These are phyloP conservation scores for Hyaena hyaena DNA, from an alignment of 2,113 vertebrate genomes.

Conservation along the genomic window DNA sequence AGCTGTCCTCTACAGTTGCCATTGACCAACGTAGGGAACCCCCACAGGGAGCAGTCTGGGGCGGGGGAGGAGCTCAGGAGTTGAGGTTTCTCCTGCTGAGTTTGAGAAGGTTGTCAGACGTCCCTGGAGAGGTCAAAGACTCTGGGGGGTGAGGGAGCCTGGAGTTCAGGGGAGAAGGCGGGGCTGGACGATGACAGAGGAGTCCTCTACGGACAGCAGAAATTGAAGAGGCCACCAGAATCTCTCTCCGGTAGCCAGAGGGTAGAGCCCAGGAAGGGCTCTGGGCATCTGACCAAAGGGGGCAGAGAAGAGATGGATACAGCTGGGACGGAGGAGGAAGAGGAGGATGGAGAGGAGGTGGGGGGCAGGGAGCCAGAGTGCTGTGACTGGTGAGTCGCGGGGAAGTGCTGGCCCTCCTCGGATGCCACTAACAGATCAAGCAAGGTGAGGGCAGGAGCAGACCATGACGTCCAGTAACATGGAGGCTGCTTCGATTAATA, in stretches of 20 bases:
- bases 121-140: background rate
- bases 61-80: background rate
- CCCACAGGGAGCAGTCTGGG: rapidly evolving
- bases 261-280: no score
- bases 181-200: background rate
- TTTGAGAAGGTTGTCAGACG: background rate
- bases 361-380: background rate
- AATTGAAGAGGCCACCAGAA: background rate
- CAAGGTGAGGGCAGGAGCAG: background rate
- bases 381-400: background rate
- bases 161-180: no score
- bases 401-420: background rate
- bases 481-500: background rate
- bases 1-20: background rate
- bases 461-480: rapidly evolving
- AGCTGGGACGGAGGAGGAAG: rapidly evolving
- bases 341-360: background rate
- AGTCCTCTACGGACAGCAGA: background rate
- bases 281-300: background rate
- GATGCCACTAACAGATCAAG: no score
- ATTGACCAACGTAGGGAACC: background rate
- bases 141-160: background rate
- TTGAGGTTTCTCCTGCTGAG: background rate
- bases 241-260: background rate
- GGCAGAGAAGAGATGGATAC: background rate